Evolutionary conservation across 2,888 invertebrate genomes (phyloP).

Genomic region (Xylophagus ater): DNA sequence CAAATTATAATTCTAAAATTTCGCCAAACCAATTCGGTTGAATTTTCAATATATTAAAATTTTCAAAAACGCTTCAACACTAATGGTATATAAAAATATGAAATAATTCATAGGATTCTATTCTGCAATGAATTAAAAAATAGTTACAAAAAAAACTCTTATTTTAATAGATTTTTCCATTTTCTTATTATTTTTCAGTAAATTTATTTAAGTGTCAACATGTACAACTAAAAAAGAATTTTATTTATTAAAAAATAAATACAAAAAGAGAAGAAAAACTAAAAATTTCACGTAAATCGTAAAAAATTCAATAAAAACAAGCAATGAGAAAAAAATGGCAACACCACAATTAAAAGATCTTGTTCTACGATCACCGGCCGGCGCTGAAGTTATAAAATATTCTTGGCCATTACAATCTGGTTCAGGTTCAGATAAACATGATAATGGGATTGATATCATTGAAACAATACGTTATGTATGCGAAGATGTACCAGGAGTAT

Average conservation of each 20-base stretch:
- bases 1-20: too few relatives aligned
- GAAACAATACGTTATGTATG: constrained; percentile 70
- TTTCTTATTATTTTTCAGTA: neutral
- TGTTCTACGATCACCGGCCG: constrained; percentile 93
- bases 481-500: constrained; percentile 90
- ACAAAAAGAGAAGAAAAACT: neutral
- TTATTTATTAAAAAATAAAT: constrained; percentile 1
- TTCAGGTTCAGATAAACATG: constrained; percentile 38
- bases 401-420: constrained; percentile 92
- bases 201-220: neutral
- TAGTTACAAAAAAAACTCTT: neutral
- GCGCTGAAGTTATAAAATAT: constrained; percentile 90
- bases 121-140: too few relatives aligned
- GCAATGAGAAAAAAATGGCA: constrained; percentile 28
- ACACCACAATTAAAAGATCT: constrained; percentile 64
- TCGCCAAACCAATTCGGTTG: too few relatives aligned
- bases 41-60: too few relatives aligned
- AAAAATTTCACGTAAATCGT: neutral
- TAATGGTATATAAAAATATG: too few relatives aligned
- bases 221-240: neutral
- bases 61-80: too few relatives aligned
- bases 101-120: too few relatives aligned
- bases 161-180: neutral
- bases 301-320: neutral
- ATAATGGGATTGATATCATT: constrained; percentile 39